Base-by-base conservation (phyloP, 2,888 invertebrate species). In the Callimorpha dominula region DNA sequence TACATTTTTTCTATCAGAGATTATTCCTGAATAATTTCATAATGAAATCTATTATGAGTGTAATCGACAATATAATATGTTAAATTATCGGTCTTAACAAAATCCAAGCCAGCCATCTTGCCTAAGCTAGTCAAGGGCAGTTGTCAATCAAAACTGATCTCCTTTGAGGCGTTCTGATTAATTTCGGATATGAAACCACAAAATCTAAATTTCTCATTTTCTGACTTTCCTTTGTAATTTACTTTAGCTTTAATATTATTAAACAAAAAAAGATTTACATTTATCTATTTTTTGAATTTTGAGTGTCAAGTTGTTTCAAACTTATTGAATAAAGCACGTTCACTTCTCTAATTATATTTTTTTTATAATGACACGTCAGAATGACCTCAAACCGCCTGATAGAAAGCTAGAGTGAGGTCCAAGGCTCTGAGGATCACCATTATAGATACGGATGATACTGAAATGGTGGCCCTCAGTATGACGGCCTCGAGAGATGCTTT, bases 81-180 rank as follows among this genome's bases (percentile, higher is more conserved):
- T 31, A 8, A 57, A 62, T 1, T 49, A 17, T 15, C n/a, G 7
- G 15, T 46, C n/a, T 70, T 65, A 57, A 31, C 65, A 9, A 40
- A n/a, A 42, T 49, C 49, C 15, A 4, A 17, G 20, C 40, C 50
- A 65, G 14, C 43, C 31, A 49, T 49, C 42, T 43, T 63, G 60
- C 52, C 50, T 65, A 68, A 42, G 46, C 60, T 68, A 62, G 64
- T 67, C 60, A 67, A 71, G 46, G 60, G 43, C 46, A 57, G 40
- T 46, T 67, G 74, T 66, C 66, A 69, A 65, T 72, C 60, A 75
- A 75, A 74, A 73, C 52, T 63, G 52, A 77, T 71, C 62, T 70
- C 54, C 50, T 43, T 62, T 46, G 60, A 70, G 68, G 69, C 31
- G 62, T 62, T 65, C 64, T 72, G 72, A 74, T 72, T 72, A 42